Conservation (phyloP, 37 sponge, comb jelly and placozoan genomes). For the Mnemiopsis leidyi region DNA sequence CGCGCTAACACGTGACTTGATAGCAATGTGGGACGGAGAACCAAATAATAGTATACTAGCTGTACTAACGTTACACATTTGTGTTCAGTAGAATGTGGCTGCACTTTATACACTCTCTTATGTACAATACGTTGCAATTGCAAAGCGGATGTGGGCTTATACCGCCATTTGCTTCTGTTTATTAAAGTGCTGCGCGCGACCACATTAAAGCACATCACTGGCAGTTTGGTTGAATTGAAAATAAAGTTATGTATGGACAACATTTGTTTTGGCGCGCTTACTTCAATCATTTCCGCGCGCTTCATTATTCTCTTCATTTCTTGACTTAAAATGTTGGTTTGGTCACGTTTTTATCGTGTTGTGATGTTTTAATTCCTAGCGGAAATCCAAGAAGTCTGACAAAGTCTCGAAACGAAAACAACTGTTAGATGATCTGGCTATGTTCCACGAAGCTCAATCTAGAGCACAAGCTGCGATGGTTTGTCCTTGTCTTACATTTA, state of each 20-base stretch:
- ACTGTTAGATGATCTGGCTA: conserved; percentile 50
- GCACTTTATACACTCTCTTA: no score
- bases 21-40: no score
- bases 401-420: conserved; percentile 26
- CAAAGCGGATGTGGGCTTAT: background rate
- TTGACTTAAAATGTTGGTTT: background rate
- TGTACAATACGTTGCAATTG: background rate
- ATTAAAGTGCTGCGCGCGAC: conserved; percentile 56
- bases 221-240: background rate
- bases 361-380: background rate
- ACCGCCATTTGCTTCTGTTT: background rate
- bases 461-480: conserved; percentile 42
- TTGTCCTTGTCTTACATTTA: no score
- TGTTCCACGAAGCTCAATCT: conserved; percentile 61
- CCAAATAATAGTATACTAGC: no score
- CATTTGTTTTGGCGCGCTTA: conserved; percentile 50
- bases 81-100: no score
- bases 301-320: background rate
- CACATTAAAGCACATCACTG: background rate
- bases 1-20: background rate
- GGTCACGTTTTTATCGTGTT: background rate
- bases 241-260: background rate
- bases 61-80: no score
- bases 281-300: background rate
- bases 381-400: background rate